Percentiles rank a stretch among this genome's conserved stretches.
These are phyloP conservation scores for Nebria salina DNA, from an alignment of 2,888 invertebrate species.

Conservation along the genomic window DNA sequence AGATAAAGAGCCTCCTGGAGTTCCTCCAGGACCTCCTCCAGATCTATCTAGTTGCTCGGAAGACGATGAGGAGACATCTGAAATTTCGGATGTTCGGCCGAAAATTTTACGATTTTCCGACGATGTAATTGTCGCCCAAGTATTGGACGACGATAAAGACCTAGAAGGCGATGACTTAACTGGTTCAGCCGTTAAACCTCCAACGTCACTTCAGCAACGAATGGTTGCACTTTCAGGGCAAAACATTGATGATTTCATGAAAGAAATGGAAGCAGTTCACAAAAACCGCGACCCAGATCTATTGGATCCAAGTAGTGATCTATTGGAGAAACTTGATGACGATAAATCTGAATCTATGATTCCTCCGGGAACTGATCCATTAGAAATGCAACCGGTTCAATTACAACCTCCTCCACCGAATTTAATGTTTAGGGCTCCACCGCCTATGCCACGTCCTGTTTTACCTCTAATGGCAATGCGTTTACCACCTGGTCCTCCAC, in stretches of 20 bases:
- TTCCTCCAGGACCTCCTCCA: slow-evolving; percentile 86
- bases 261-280: slow-evolving; percentile 83
- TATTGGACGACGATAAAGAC: slow-evolving; percentile 51
- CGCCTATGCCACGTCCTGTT: slow-evolving; percentile 65
- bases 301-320: slow-evolving; percentile 48
- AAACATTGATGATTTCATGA: slow-evolving; percentile 92
- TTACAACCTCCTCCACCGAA: slow-evolving; percentile 60
- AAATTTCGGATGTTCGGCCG: slow-evolving; percentile 50
- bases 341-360: slow-evolving; percentile 40
- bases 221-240: slow-evolving; percentile 91
- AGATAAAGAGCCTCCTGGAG: slow-evolving; percentile 82
- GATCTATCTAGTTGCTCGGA: slow-evolving; percentile 74
- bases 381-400: slow-evolving; percentile 47
- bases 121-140: slow-evolving; percentile 34
- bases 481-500: slow-evolving; percentile 69
- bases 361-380: slow-evolving; percentile 33
- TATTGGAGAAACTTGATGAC: slow-evolving; percentile 49
- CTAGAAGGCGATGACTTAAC: slow-evolving; percentile 47
- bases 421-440: slow-evolving; percentile 57
- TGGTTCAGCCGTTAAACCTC: slow-evolving; percentile 55
- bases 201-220: slow-evolving; percentile 83
- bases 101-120: slow-evolving; percentile 38
- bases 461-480: slow-evolving; percentile 63
- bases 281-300: slow-evolving; percentile 29
- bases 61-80: slow-evolving; percentile 63